A percentile compares a stretch with the other conserved stretches of the same genome.
phyloP scores from a whole-genome alignment of 2,888 invertebrate species.

The Teleiodes luculella region DNA sequence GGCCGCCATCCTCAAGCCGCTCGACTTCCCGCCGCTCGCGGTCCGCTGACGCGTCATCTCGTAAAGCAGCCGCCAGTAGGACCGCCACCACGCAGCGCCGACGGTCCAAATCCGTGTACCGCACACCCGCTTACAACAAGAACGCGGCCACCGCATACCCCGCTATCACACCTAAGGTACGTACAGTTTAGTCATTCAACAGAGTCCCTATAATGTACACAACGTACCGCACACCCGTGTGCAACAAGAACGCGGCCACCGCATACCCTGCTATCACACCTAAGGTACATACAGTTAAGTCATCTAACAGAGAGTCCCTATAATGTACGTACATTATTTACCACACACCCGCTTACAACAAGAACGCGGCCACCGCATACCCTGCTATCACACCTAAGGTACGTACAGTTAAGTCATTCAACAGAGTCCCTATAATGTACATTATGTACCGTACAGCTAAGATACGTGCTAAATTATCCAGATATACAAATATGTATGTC shows the following conservation, averaged over 20 bases:
- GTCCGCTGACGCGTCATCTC: slow-evolving; percentile 44
- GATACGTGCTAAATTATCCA: no score
- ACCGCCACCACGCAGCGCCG: slow-evolving; percentile 33
- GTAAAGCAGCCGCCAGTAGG: slow-evolving; percentile 31
- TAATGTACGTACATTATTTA: no score
- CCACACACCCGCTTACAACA: slow-evolving; percentile 63
- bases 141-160: slow-evolving; percentile 47
- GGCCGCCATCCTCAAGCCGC: slow-evolving; percentile 29
- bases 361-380: slow-evolving; percentile 43
- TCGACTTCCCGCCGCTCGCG: slow-evolving; percentile 41
- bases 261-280: slow-evolving; percentile 67
- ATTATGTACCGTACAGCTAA: no score
- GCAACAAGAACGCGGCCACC: slow-evolving; percentile 46
- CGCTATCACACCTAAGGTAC: slow-evolving; percentile 69
- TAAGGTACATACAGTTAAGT: slow-evolving; percentile 45
- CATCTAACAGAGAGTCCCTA: no score
- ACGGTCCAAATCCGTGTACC: slow-evolving; percentile 59
- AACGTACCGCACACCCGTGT: no score
- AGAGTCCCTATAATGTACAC: no score
- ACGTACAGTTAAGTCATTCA: neutral
- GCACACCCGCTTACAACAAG: slow-evolving; percentile 64
- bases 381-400: slow-evolving; percentile 73
- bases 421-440: no score
- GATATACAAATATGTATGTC: no score
- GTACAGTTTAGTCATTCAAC: neutral